Conservation (phyloP, 2,888 invertebrate genomes). For the Agonum fuliginosum region DNA sequence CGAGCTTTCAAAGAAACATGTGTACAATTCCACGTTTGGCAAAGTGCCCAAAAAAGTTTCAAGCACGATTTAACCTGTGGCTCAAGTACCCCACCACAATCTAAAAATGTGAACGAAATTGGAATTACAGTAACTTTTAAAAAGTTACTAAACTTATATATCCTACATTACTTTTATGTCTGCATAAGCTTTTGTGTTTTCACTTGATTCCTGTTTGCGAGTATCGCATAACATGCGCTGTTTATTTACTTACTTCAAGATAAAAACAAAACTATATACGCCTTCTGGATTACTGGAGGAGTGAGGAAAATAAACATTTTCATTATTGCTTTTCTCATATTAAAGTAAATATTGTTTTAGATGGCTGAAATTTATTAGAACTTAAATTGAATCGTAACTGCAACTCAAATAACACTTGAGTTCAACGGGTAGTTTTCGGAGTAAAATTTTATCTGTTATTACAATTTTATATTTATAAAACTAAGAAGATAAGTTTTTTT, state of each 20-base stretch:
- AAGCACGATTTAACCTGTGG: slow-evolving; percentile 43
- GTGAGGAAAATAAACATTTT: background rate
- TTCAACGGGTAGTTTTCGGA: no score
- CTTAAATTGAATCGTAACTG: no score
- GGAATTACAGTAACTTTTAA: background rate
- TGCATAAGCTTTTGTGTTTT: background rate
- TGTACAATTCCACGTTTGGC: slow-evolving; percentile 3
- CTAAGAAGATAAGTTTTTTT: no score
- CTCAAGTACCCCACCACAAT: background rate
- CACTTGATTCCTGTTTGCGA: background rate
- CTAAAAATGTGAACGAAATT: slow-evolving; percentile 18
- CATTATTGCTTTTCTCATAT: background rate
- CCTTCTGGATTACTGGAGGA: background rate
- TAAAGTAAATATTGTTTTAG: no score
- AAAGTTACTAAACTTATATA: no score
- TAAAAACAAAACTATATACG: background rate
- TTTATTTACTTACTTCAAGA: background rate
- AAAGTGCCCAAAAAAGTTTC: slow-evolving; percentile 25
- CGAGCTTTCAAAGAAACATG: slow-evolving; percentile 22
- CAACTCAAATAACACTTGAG: no score
- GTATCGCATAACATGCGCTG: background rate
- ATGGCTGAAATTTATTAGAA: no score
- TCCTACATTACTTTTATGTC: background rate
- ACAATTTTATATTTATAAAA: no score
- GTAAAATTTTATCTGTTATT: no score